Base-by-base conservation (phyloP, 2,888 invertebrate species). In the Caradrina kadenii region DNA sequence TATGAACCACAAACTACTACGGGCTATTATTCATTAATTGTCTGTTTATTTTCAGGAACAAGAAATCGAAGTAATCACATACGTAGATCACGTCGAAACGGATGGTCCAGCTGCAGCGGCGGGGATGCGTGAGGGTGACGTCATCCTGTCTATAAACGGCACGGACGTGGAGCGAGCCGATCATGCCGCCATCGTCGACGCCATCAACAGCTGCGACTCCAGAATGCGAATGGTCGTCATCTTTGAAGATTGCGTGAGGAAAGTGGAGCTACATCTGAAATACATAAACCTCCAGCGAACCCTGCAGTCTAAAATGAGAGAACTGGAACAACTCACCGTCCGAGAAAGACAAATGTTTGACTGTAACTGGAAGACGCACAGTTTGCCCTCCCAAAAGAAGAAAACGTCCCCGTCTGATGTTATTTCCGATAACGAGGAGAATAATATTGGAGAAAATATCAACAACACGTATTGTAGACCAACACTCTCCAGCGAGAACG, bases 71-170 rank as follows among this genome's bases (percentile, higher is more conserved):
- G 98, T 99, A 96, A 98, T 99, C 70, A 99, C 99, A 0, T 99
- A 99, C 90, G 99, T 99, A 56, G 99, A 99, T 90, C 99, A 99
- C 91, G 99, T 99, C 67, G 99, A 99, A 85, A 97, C 97, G 74
- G 98, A 98, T 80, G 99, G 99, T 0, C 98, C 99, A 0, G 99
- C 99, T 0, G 98, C 98, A 87, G 96, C 97, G 76, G 98, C 99
- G 0, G 99, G 99, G 8, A 98, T 99, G 98, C 96, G 99, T 13
- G 98, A 99, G 93, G 99, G 99, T 19, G 99, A 99, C 92, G 99
- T 99, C 53, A 99, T 99, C 86, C 96, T 99, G 50, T 98, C 99
- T 55, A 99, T 99, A 86, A 99, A 99, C 93, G 99, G 99, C n/a
- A 97, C 97, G 55, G 99, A 98, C 89, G 98, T 99, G 97, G 99